A percentile compares a stretch with the other conserved stretches of the same genome.
Evolutionary conservation across 2,113 vertebrate genomes (phyloP).

Genomic region (Xiphophorus couchianus): DNA sequence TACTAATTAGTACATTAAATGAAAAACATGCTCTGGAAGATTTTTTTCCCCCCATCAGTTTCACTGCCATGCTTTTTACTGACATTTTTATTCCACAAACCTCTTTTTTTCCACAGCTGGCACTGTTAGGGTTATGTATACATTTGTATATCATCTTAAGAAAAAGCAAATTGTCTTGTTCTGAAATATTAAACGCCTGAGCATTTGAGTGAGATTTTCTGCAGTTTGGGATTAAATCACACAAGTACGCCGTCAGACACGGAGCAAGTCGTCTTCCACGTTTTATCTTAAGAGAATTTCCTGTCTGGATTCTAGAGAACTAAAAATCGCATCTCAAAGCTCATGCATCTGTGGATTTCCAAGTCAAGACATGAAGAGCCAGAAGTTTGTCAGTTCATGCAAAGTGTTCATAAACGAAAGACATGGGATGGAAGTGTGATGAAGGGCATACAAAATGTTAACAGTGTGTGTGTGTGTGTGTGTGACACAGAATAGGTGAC

Average conservation of each 20-base stretch:
- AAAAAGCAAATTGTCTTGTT: background rate
- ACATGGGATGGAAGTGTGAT: constrained; percentile 30
- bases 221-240: background rate
- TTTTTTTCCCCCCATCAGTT: no score
- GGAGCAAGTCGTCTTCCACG: background rate
- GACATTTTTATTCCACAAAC: no score
- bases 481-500: constrained; percentile 46
- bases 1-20: no score
- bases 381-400: constrained; percentile 2
- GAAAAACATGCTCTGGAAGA: no score
- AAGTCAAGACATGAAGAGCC: background rate
- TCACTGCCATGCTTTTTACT: no score
- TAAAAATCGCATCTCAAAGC: background rate
- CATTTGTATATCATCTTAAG: background rate
- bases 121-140: background rate
- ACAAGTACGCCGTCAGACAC: background rate
- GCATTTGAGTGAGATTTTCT: background rate
- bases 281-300: background rate
- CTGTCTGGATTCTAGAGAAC: background rate
- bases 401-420: constrained; percentile 9
- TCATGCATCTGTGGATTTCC: no score
- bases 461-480: constrained; percentile 14
- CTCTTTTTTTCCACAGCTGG: background rate
- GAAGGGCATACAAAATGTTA: background rate
- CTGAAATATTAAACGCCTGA: background rate